phyloP scores from a whole-genome alignment of 2,113 vertebrate genomes.

The Cranoglanis bouderius region DNA sequence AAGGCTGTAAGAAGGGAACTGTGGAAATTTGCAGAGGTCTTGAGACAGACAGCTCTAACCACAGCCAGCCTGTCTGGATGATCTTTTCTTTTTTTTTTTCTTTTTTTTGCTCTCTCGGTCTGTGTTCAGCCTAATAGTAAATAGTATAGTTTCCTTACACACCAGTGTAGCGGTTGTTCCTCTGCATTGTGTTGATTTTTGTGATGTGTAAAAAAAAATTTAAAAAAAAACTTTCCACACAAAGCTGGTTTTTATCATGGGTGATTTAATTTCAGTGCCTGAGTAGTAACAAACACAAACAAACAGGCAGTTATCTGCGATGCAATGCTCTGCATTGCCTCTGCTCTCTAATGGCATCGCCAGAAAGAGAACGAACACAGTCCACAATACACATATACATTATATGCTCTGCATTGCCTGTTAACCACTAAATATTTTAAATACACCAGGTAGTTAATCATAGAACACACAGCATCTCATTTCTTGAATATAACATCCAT shows the following conservation, averaged over 20 bases:
- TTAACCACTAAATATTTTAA: too few relatives aligned
- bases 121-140: not conserved
- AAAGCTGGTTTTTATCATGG: not conserved
- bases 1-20: slow-evolving; percentile 67
- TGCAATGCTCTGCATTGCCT: too few relatives aligned
- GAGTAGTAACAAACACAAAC: too few relatives aligned
- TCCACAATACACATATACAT: not conserved
- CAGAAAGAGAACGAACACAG: too few relatives aligned
- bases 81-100: slow-evolving; percentile 28
- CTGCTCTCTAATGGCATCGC: too few relatives aligned
- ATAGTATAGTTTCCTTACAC: not conserved
- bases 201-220: too few relatives aligned
- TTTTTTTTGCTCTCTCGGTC: not conserved
- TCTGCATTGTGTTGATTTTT: not conserved
- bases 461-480: too few relatives aligned
- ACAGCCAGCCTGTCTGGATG: slow-evolving; percentile 31
- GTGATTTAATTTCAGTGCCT: not conserved
- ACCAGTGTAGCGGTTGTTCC: not conserved
- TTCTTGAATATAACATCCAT: too few relatives aligned
- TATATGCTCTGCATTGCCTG: too few relatives aligned
- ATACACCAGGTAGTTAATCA: too few relatives aligned
- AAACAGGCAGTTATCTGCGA: not conserved
- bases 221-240: slow-evolving; percentile 17
- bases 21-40: slow-evolving; percentile 74
- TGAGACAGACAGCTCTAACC: slow-evolving; percentile 23